Conservation (phyloP, 2,888 invertebrate species). For the Alitta virens region DNA sequence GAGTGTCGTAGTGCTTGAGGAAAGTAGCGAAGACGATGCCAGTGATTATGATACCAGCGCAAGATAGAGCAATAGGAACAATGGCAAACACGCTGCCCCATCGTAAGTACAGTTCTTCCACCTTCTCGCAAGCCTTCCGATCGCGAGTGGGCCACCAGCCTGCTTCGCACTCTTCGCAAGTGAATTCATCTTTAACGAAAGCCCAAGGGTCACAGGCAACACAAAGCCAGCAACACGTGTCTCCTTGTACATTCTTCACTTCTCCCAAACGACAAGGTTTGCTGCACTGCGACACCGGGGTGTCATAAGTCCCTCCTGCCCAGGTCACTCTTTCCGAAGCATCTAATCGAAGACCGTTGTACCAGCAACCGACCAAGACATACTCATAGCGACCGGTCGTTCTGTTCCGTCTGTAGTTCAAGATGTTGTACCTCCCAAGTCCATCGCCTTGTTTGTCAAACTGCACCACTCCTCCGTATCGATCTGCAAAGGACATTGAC, state of each 20-base stretch:
- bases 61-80: constrained; percentile 66
- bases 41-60: constrained; percentile 66
- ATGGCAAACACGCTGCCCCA: constrained; percentile 63
- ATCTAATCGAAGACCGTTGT: constrained; percentile 58
- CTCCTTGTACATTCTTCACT: constrained; percentile 57
- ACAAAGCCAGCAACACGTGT: constrained; percentile 59
- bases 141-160: constrained; percentile 51
- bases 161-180: constrained; percentile 48
- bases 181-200: constrained; percentile 51
- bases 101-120: constrained; percentile 41
- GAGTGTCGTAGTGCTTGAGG: constrained; percentile 67
- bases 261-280: constrained; percentile 56
- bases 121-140: constrained; percentile 39
- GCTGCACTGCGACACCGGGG: constrained; percentile 57
- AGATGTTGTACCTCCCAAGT: constrained; percentile 59
- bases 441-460: constrained; percentile 59
- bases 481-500: constrained; percentile 66
- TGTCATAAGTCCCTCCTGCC: constrained; percentile 50
- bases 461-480: constrained; percentile 67
- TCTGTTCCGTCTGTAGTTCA: constrained; percentile 57
- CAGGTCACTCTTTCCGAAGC: constrained; percentile 47
- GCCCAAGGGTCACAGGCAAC: constrained; percentile 48
- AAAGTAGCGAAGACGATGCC: constrained; percentile 65
- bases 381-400: constrained; percentile 46
- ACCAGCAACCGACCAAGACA: constrained; percentile 61